Evolutionary conservation across 2,888 invertebrate genomes (phyloP).

Genomic region (Clostera curtula): DNA sequence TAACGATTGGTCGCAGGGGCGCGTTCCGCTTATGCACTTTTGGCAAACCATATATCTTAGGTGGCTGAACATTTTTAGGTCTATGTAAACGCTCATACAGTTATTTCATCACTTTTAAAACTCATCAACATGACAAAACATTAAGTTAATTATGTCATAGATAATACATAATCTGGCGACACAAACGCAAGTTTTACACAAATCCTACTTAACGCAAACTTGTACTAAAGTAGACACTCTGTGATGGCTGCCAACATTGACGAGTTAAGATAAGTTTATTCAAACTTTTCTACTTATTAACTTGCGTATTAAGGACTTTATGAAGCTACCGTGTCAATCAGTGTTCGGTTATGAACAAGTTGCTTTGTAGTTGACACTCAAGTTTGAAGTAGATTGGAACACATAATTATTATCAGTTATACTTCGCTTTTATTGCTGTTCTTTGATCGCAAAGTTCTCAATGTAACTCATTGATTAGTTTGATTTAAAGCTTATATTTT

Average conservation of each 20-base stretch:
- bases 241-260: conserved; percentile 66
- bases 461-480: too few species aligned
- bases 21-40: too few species aligned
- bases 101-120: conserved; percentile 14
- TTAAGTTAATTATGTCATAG: conserved; percentile 44
- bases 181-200: conserved; percentile 59
- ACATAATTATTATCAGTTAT: too few species aligned
- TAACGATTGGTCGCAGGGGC: too few species aligned
- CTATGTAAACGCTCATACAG: too few species aligned
- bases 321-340: conserved; percentile 37
- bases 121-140: conserved; percentile 22
- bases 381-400: not conserved
- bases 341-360: conserved; percentile 15
- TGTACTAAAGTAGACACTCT: conserved; percentile 65
- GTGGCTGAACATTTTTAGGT: too few species aligned
- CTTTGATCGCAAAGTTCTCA: too few species aligned
- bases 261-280: conserved; percentile 61
- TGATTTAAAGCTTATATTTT: too few species aligned
- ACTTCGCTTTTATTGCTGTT: too few species aligned
- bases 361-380: not conserved
- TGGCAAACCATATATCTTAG: too few species aligned
- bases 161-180: conserved; percentile 60
- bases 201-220: conserved; percentile 71
- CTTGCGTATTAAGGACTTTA: conserved; percentile 61
- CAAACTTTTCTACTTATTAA: conserved; percentile 68